Base-by-base conservation (phyloP, 2,797 vertebrate species). In the Tauraco hartlaubi region DNA sequence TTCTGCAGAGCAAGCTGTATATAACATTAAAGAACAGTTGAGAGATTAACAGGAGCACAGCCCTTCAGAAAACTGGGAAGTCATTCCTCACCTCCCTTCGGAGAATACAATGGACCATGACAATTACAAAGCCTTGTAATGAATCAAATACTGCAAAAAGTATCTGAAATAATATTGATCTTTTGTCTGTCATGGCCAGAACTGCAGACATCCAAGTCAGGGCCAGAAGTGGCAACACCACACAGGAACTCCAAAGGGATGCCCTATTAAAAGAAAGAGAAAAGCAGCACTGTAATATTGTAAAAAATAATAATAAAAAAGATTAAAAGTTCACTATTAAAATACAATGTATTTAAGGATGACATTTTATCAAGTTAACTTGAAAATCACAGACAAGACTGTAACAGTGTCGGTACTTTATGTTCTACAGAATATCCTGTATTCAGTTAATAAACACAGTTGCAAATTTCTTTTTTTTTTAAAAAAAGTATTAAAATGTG, bases 161-260 rank as follows among this genome's bases (percentile, higher is more conserved):
- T 97, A 99, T 99, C 97, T 99, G 99, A 98, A 99, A 99, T 95
- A 99, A 98, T 97, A 99, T 99, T 95, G 99, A 99, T 94, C 99
- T 99, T 98, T 99, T 99, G 98, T 99, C 99, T 58, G 99, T 99
- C 99, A 99, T 99, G 94, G 99, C 99, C 92, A 99, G 98, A 95
- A 99, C 99, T 1, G 99, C 99, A 75, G 99, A 99, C 99, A 99
- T 99, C 99, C 99, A 99, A 49, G 99, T 99, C 97, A 99, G 97
- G 63, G 99, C 99, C 97, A 99, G 98, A 94, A 99, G 99, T 72
- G 99, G 99, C 83, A 99, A 96, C 71, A 99, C 99, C 54, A 99
- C 99, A 74, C 99, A 99, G 89, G 99, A 99, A 92, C 99, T 99
- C 99, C 99, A 99, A 91, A 99, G 98, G 63, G 99, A 99, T 3